Percentiles rank a stretch among this genome's conserved stretches.
These are phyloP conservation scores for Rhinoptilus africanus DNA, from an alignment of 2,113 vertebrate species.

Conservation along the genomic window DNA sequence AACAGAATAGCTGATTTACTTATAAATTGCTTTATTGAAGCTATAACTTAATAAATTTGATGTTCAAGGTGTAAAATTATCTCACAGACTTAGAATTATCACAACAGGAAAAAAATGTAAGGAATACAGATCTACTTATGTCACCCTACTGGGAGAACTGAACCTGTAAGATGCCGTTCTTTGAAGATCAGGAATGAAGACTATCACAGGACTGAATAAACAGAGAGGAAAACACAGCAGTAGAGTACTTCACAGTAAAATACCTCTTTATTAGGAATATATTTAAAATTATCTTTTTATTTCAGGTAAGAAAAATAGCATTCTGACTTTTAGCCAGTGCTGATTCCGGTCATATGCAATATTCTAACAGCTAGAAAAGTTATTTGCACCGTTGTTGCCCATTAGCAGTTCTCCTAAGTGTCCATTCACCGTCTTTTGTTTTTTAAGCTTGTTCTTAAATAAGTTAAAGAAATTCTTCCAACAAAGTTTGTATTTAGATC, in stretches of 20 bases:
- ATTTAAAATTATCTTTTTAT: constrained; percentile 50
- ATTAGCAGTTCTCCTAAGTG: background rate
- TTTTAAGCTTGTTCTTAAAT: background rate
- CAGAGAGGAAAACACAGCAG: constrained; percentile 15
- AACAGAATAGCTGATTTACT: background rate
- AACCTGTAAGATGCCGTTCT: background rate
- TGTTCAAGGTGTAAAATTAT: background rate
- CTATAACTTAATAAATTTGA: constrained; percentile 18
- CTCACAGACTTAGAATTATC: background rate
- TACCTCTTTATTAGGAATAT: constrained; percentile 50
- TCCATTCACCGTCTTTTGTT: background rate
- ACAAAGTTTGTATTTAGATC: background rate
- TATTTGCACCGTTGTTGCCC: background rate
- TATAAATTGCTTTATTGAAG: constrained; percentile 24
- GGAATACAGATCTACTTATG: background rate
- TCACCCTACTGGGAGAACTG: background rate
- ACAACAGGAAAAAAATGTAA: background rate
- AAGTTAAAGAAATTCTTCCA: background rate
- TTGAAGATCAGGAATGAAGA: background rate
- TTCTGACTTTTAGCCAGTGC: constrained; percentile 48
- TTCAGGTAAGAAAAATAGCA: constrained; percentile 58
- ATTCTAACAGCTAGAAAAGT: constrained; percentile 24
- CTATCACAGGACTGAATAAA: background rate
- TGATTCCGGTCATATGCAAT: background rate
- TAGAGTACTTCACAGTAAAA: constrained; percentile 47